Base-by-base conservation (phyloP, 2,888 invertebrate genomes). In the Hybos culiciformis region DNA sequence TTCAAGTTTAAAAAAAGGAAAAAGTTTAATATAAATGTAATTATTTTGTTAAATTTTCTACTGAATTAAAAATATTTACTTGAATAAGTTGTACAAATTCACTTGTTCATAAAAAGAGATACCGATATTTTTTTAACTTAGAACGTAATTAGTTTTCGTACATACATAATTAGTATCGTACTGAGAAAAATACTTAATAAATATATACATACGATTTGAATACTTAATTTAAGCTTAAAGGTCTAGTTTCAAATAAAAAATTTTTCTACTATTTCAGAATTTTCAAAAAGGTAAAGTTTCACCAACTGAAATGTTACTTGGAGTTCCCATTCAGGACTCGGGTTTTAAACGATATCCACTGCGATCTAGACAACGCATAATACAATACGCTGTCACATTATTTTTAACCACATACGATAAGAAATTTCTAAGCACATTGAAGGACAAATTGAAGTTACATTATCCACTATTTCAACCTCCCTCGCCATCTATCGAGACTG, bases 311-410 rank as follows among this genome's bases (percentile, higher is more conserved):
- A 80, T 96, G 71, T 71, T 92, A 11, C 91, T 96, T 62, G 96
- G 96, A 5, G 78, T 96, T 73, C 84, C 82, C 50, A 75, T 93
- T 56, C 80, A 83, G 51, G 88, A 92, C 59, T 84, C 91, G 1
- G 94, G 94, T 4, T 76, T 94, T 44, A 90, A 90, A 60, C 71
- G 87, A 31, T 90, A 90, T 66, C 91, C 90, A 1, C 68, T 91
- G 37, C 74, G 90, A 26, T 80, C 83, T 21, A 73, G 91, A 3
- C 83, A 90, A 47, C 74, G 93, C 42, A 78, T 90, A 12, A 72
- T 96, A 18, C 88, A 91, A 56, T 96, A 83, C 61, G 88, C 93
- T 9, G 72, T 96, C 44, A 94, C 94, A 2, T 69, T 94, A 50
- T 83, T 91, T 55, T 74, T 91, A 45, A 80, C 81, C 55, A 75